Base-by-base conservation (phyloP, 2,113 vertebrate genomes). In the Engystomops pustulosus region DNA sequence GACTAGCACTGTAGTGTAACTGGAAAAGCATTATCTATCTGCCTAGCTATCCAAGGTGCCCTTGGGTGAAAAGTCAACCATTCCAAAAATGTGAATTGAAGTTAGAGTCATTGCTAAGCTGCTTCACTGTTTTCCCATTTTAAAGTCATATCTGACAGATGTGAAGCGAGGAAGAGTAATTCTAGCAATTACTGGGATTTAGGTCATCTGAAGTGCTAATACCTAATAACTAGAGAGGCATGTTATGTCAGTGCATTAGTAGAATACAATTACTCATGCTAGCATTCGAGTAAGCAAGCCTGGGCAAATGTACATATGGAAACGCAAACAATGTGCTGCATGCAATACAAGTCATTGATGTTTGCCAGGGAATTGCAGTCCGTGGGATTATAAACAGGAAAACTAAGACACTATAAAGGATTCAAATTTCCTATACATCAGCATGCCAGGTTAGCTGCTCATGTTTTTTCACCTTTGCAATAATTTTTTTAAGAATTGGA, bases 321-420 rank as follows among this genome's bases (percentile, higher is more conserved):
- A 82, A 82, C 80, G 60, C 49, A 82, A 74, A 72, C 68, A 60
- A 38, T 58, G 68, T 72, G 68, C 34, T 72, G 36, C 60, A 55
- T 82, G 38, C 81, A 62, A 25, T 30, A 55, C 41, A 62, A 83
- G 70, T 60, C 81, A 83, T 75, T 83, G 69, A 83, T 83, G 81
- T 65, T 75, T 76, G 53, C 34, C 70, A 83, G 70, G 55, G 81
- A 83, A 75, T 65, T 65, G 55, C 76, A 76, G 76, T 75, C 55
- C 65, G 71, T 27, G 81, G 81, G 81, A 76, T 83, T 77, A 83
- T 20, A 83, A 83, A 83, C 81, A 83, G 71, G 81, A 83, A 83
- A 76, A 76, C 20, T 44, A 25, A 83, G 71, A 83, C 81, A 83
- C 58, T 67, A 76, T 67, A 51, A 83, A 76, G 80, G 69, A 51